Evolutionary conservation across 2,113 vertebrate genomes (phyloP), one percentile per base, ranked within the genome.

Genomic region (Leiothrix lutea): DNA sequence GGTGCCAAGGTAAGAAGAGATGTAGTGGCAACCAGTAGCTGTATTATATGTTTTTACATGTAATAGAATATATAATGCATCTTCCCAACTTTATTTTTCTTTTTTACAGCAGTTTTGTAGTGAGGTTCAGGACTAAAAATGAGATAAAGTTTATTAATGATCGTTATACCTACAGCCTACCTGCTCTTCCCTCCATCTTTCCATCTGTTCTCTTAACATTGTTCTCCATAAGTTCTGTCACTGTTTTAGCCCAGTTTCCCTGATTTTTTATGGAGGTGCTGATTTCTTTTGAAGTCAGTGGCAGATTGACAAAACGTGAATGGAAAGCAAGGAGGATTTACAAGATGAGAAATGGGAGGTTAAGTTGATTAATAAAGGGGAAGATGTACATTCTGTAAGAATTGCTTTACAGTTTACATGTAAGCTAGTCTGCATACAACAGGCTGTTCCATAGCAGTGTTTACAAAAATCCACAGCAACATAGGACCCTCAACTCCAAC

Each of bases 1-100:
- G 99, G 99, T 53, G 99, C 99, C 64, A 99, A 99, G 99, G 99
- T 98, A 97, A 74, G 66, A 71, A 90, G 20, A 65, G 33, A 21
- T 1, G 1, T n/a, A 14, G 20, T 80, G 26, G 36, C 17, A 80
- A 21, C 0, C 0, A 58, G 24, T 67, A 70, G 13, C 25, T 83
- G 44, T 82, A n/a, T 42, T 90, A 65, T 72, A 24, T 28, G 8
- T 42, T 82, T 91, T 80, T 56, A 8, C 6, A 1, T 89, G 9
- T 21, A 50, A 14, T 54, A 53, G 26, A 51, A 53, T 71, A 53
- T 71, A 61, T 36, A 23, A 7, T 31, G 5, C 4, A 8, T 72
- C 23, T 80, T 93, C 7, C 12, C 23, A 90, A 24, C 13, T 88
- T 83, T 29, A 23, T 58, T 79, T 65, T 33, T 79, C 40, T 44